phyloP scores from a whole-genome alignment of 2,113 vertebrate genomes.

The Salvelinus namaycush region DNA sequence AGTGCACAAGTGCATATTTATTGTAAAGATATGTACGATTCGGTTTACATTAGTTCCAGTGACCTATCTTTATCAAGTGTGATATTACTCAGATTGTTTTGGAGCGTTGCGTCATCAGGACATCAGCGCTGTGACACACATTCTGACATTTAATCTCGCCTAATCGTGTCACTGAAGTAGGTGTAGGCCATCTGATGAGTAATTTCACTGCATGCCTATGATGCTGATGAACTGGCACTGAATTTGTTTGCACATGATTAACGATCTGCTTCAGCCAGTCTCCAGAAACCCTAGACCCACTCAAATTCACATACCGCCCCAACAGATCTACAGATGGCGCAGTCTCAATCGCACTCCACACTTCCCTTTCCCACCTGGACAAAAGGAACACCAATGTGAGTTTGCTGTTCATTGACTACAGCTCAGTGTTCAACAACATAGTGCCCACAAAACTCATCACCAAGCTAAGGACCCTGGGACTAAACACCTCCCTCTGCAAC shows the following conservation, averaged over 20 bases:
- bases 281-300: slow-evolving; percentile 1
- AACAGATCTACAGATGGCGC: no score
- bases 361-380: no score
- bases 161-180: slow-evolving; percentile 51
- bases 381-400: no score
- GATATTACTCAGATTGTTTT: neutral
- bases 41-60: neutral
- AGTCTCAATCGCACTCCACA: no score
- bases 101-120: slow-evolving; percentile 35
- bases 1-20: neutral
- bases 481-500: no score
- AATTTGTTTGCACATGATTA: slow-evolving; percentile 61
- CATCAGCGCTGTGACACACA: slow-evolving; percentile 36
- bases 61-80: no score
- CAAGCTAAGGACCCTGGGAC: no score
- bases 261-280: slow-evolving; percentile 63
- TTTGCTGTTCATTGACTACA: no score
- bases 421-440: no score
- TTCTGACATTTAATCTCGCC: slow-evolving; percentile 45
- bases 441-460: no score
- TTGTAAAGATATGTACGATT: no score
- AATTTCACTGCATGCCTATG: slow-evolving; percentile 58
- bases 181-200: slow-evolving; percentile 62
- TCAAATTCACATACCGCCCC: no score
- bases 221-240: slow-evolving; percentile 62